Conservation (phyloP, 2,888 invertebrate species). For the Lissocephala sabroskyi region DNA sequence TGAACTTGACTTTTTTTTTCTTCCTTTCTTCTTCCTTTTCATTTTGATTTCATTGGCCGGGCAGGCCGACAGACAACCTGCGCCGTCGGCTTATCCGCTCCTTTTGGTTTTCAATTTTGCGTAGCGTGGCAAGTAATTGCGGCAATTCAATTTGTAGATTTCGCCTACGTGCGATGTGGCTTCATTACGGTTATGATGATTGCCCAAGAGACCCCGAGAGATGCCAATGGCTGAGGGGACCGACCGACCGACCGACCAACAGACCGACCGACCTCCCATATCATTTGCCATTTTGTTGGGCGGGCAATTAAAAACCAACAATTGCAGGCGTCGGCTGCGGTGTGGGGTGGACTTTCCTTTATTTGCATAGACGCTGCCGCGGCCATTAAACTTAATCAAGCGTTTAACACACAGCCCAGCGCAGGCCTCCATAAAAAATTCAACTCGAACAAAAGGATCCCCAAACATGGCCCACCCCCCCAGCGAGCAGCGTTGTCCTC, state of each 20-base stretch:
- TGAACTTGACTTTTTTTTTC: slow-evolving; percentile 52
- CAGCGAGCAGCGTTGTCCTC: slow-evolving; percentile 1
- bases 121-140: slow-evolving; percentile 62
- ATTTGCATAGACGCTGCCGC: slow-evolving; percentile 34
- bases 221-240: no score
- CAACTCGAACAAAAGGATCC: slow-evolving; percentile 32
- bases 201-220: not conserved
- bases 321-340: no score
- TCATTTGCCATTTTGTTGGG: no score
- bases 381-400: slow-evolving; percentile 52
- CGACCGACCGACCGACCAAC: no score
- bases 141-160: slow-evolving; percentile 61
- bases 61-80: no score
- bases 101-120: slow-evolving; percentile 28
- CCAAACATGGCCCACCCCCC: slow-evolving; percentile 7
- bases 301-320: no score
- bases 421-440: not conserved
- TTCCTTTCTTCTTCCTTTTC: not conserved
- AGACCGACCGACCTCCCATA: no score
- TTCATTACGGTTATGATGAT: slow-evolving; percentile 30
- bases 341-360: not conserved
- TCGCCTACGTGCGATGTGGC: slow-evolving; percentile 51
- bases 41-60: not conserved
- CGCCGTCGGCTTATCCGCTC: slow-evolving; percentile 1
- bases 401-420: slow-evolving; percentile 51